Percentiles rank a stretch among this genome's conserved stretches.
Evolutionary conservation across 1,140 invertebrate genomes (phyloP).

Genomic region (Heliconius congener): DNA sequence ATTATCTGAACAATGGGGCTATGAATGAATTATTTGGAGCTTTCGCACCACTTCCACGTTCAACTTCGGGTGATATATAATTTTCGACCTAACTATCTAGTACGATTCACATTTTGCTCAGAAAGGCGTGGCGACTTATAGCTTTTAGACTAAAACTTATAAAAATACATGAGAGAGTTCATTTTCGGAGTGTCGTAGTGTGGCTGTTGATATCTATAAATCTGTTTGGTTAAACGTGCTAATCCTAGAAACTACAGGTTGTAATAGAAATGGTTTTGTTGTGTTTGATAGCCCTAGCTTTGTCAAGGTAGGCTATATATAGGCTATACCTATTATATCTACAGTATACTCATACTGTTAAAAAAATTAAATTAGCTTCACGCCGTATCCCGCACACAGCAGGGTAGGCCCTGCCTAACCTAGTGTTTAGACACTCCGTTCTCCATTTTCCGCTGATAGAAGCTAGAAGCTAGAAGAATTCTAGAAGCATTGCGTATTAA

Average conservation of each 20-base stretch:
- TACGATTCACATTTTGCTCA: not conserved
- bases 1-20: slow-evolving; percentile 24
- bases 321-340: too few relatives aligned
- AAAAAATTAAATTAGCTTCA: not conserved
- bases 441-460: not conserved
- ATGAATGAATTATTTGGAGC: slow-evolving; percentile 29
- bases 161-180: not conserved
- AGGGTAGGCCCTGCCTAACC: not conserved
- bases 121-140: not conserved
- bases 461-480: not conserved
- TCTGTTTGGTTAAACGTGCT: not conserved
- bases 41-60: slow-evolving; percentile 15
- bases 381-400: not conserved
- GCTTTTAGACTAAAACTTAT: not conserved
- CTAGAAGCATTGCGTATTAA: too few relatives aligned
- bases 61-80: slow-evolving; percentile 21
- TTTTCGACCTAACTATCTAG: slow-evolving; percentile 3
- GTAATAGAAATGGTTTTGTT: too few relatives aligned
- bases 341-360: too few relatives aligned
- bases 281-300: too few relatives aligned
- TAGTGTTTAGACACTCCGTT: not conserved
- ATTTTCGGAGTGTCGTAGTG: too few relatives aligned
- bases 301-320: too few relatives aligned
- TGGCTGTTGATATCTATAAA: not conserved
- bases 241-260: too few relatives aligned